A percentile compares a stretch with the other conserved stretches of the same genome.
These are phyloP conservation scores for Diceros bicornis DNA, from an alignment of 2,797 vertebrate species.

Conservation along the genomic window DNA sequence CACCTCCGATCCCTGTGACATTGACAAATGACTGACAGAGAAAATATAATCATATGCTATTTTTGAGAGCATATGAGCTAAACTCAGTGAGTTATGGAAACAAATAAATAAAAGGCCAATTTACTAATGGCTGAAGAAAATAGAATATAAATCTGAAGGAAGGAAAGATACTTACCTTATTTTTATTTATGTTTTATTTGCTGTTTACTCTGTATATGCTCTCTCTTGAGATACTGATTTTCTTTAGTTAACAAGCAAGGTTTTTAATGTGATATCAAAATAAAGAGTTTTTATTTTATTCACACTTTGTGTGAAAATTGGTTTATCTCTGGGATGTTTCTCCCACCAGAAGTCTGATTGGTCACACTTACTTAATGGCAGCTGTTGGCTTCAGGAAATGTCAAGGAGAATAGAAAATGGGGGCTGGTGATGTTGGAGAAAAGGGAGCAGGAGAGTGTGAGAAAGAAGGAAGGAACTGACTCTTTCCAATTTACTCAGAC, in stretches of 20 bases:
- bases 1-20: background rate
- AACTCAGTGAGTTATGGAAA: conserved; percentile 15
- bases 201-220: background rate
- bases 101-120: conserved; percentile 62
- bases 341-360: conserved; percentile 48
- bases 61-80: conserved; percentile 9
- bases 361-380: conserved; percentile 55
- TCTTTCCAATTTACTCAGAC: conserved; percentile 43
- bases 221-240: conserved; percentile 27
- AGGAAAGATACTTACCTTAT: conserved; percentile 16
- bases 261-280: conserved; percentile 55
- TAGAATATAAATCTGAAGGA: conserved; percentile 47
- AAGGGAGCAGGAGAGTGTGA: background rate
- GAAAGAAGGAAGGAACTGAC: background rate
- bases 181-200: conserved; percentile 56
- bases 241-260: conserved; percentile 32
- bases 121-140: conserved; percentile 52
- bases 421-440: background rate
- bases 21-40: background rate
- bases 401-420: conserved; percentile 42
- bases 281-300: background rate
- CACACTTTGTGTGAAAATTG: background rate
- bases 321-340: conserved; percentile 56
- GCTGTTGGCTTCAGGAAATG: conserved; percentile 46
- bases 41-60: conserved; percentile 29